phyloP scores from a whole-genome alignment of 2,113 vertebrate species.

The Macquaria ambigua region DNA sequence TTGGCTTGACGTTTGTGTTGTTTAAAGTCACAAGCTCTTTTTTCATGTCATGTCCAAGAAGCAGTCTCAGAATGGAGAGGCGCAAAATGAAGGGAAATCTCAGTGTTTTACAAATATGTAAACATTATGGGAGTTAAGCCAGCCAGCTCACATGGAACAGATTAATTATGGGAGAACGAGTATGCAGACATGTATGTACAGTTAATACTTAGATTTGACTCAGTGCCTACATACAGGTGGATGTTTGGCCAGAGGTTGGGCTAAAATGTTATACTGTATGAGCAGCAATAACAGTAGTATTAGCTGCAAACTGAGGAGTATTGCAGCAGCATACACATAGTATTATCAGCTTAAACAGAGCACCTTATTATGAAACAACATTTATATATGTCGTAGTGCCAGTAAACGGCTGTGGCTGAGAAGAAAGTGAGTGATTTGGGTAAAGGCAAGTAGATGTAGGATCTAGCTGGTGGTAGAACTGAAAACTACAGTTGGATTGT shows the following conservation, averaged over 20 bases:
- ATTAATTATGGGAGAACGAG: not conserved
- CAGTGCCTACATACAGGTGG: not conserved
- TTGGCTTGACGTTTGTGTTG: constrained; percentile 21
- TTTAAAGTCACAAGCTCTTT: constrained; percentile 1
- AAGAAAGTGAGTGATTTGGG: not conserved
- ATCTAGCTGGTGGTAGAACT: not conserved
- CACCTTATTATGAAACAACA: not conserved
- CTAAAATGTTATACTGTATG: not conserved
- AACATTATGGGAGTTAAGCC: too few species aligned
- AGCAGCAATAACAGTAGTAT: not conserved
- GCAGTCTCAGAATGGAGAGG: not conserved
- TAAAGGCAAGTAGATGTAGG: not conserved
- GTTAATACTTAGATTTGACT: not conserved
- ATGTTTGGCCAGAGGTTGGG: not conserved
- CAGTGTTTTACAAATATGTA: not conserved
- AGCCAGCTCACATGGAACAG: not conserved
- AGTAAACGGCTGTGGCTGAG: not conserved
- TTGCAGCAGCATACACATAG: not conserved
- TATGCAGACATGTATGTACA: not conserved
- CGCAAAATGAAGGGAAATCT: not conserved
- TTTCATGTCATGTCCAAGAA: not conserved
- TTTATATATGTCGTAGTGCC: too few species aligned
- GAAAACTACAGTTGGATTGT: too few species aligned
- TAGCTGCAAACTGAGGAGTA: not conserved
- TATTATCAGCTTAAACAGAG: not conserved